phyloP scores from a whole-genome alignment of 1,140 invertebrate genomes.

The Lasioglossum albipes region DNA sequence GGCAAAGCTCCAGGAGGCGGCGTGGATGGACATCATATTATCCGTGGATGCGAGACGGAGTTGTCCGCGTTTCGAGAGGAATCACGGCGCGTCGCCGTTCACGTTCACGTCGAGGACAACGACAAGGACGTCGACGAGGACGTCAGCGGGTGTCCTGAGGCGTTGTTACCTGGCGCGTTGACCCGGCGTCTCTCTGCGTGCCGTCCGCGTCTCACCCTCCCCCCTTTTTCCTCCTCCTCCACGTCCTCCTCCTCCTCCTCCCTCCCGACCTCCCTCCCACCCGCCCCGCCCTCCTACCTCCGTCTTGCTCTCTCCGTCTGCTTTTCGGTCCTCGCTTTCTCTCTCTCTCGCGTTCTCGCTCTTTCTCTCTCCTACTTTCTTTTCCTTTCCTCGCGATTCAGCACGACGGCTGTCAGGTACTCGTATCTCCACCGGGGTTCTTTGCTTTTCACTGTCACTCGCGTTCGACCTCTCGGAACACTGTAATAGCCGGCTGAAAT shows the following conservation, averaged over 20 bases:
- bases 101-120: constrained; percentile 40
- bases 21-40: constrained; percentile 74
- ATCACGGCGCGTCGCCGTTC: constrained; percentile 37
- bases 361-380: constrained; percentile 29
- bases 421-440: not conserved
- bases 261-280: constrained; percentile 41
- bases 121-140: constrained; percentile 52
- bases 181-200: constrained; percentile 66
- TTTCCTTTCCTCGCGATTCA: constrained; percentile 13
- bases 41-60: constrained; percentile 34
- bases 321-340: constrained; percentile 35
- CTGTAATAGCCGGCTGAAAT: constrained; percentile 40
- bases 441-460: constrained; percentile 49
- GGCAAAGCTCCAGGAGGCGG: constrained; percentile 78
- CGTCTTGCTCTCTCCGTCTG: constrained; percentile 52
- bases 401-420: not conserved
- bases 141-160: constrained; percentile 63
- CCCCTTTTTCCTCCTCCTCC: constrained; percentile 47
- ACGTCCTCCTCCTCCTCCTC: constrained; percentile 37
- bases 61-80: constrained; percentile 40
- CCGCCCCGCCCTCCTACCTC: constrained; percentile 43
- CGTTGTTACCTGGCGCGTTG: constrained; percentile 68
- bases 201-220: constrained; percentile 63
- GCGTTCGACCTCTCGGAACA: constrained; percentile 34
- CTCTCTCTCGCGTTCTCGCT: constrained; percentile 37